Evolutionary conservation across 2,113 vertebrate species (phyloP).

Genomic region (Ranitomeya imitator): DNA sequence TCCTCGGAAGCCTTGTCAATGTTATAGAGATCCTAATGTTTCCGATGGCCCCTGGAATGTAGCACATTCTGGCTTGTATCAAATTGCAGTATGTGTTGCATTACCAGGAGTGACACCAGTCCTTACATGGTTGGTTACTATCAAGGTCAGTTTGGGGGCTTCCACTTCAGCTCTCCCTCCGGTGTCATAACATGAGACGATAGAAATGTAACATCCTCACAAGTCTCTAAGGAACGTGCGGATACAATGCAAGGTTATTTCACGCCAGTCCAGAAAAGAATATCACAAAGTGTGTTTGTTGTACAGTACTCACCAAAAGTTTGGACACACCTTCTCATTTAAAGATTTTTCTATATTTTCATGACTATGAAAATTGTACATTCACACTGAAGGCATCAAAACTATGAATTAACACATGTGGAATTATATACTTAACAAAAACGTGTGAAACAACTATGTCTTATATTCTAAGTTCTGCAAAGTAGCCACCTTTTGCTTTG

Average conservation of each 20-base stretch:
- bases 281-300: background rate
- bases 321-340: background rate
- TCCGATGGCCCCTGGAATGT: conserved; percentile 16
- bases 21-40: background rate
- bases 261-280: background rate
- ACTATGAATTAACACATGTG: too few relatives aligned
- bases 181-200: background rate
- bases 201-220: conserved; percentile 11
- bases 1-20: conserved; percentile 16
- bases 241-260: conserved; percentile 5
- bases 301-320: background rate
- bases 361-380: too few relatives aligned
- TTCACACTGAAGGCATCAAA: too few relatives aligned
- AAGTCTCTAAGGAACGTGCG: background rate
- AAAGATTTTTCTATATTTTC: background rate
- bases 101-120: conserved; percentile 30
- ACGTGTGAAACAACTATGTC: too few relatives aligned
- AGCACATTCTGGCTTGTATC: conserved; percentile 21
- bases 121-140: conserved; percentile 29
- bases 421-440: too few relatives aligned
- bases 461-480: too few relatives aligned
- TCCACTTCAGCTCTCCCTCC: background rate
- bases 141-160: conserved; percentile 18
- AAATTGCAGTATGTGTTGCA: conserved; percentile 25
- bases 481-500: too few relatives aligned